A percentile compares a stretch with the other conserved stretches of the same genome.
These are phyloP conservation scores for Vanacampus margaritifer DNA, from an alignment of 2,113 vertebrate species.

Conservation along the genomic window DNA sequence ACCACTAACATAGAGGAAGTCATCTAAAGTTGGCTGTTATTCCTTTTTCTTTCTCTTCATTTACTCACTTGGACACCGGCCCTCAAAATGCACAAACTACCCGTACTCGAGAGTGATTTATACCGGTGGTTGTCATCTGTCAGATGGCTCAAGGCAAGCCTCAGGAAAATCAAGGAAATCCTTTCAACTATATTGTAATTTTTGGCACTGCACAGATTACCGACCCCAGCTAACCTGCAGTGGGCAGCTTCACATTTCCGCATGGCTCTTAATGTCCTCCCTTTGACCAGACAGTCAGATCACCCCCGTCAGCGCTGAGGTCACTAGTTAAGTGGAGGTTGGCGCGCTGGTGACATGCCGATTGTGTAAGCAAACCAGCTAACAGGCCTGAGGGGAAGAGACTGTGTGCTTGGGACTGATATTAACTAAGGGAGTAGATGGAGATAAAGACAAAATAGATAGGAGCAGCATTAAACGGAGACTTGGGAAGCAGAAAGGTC, in stretches of 20 bases:
- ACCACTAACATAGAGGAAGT: not conserved
- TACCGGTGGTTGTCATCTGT: not conserved
- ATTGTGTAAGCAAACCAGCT: not conserved
- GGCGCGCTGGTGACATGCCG: conserved; percentile 11
- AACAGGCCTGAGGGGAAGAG: conserved; percentile 20
- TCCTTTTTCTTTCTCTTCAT: not conserved
- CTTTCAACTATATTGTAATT: conserved; percentile 4
- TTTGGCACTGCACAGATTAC: not conserved
- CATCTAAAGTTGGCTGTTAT: not conserved
- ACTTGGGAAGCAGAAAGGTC: conserved; percentile 22
- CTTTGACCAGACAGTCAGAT: conserved; percentile 12
- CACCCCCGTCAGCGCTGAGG: conserved; percentile 7
- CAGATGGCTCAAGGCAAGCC: not conserved
- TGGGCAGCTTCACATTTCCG: conserved; percentile 31
- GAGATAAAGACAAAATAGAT: conserved; percentile 27
- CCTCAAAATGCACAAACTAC: not conserved
- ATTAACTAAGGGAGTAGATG: conserved; percentile 3
- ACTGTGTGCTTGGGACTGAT: conserved; percentile 4
- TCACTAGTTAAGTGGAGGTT: conserved; percentile 12
- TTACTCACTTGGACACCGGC: not conserved
- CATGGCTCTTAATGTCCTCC: conserved; percentile 14
- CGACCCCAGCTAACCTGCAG: conserved; percentile 36
- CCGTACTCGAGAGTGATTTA: not conserved
- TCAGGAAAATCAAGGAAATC: not conserved
- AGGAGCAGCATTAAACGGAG: conserved; percentile 1